Percentiles rank a stretch among this genome's conserved stretches.
Evolutionary conservation across 2,797 vertebrate species (phyloP).

Genomic region (Valencia hispanica): DNA sequence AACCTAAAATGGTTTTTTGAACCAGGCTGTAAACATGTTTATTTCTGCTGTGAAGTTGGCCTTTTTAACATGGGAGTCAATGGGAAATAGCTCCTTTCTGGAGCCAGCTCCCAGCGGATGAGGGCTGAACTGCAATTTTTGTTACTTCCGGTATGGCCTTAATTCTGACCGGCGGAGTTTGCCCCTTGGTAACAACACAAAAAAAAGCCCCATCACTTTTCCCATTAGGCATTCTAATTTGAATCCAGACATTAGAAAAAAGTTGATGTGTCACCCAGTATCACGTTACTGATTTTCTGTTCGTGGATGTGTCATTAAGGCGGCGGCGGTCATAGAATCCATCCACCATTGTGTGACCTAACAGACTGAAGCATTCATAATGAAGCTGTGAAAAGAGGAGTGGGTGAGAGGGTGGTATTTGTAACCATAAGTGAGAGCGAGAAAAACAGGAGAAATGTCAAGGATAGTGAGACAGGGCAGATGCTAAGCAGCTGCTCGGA

Average conservation of each 20-base stretch:
- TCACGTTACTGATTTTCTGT: constrained; percentile 32
- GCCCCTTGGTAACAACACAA: constrained; percentile 17
- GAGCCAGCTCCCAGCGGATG: too few relatives aligned
- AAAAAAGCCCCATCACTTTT: constrained; percentile 39
- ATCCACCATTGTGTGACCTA: constrained; percentile 58
- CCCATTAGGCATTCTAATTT: constrained; percentile 20
- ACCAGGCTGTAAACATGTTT: too few relatives aligned
- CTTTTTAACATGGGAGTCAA: too few relatives aligned
- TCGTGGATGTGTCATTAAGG: constrained; percentile 68
- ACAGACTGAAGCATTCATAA: constrained; percentile 64
- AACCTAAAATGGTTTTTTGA: too few relatives aligned
- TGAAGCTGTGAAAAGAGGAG: constrained; percentile 38
- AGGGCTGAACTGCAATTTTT: too few relatives aligned
- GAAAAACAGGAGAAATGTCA: constrained; percentile 17
- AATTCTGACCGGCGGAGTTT: too few relatives aligned
- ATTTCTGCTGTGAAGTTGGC: too few relatives aligned
- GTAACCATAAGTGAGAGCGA: constrained; percentile 30
- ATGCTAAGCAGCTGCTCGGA: constrained; percentile 42
- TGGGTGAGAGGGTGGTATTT: constrained; percentile 51
- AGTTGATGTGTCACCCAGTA: constrained; percentile 29
- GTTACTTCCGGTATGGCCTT: too few relatives aligned
- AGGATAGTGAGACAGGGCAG: constrained; percentile 31
- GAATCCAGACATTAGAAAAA: constrained; percentile 28
- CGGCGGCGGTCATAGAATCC: constrained; percentile 66
- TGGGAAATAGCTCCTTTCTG: too few relatives aligned